Evolutionary conservation across 1,140 invertebrate genomes (phyloP).

Genomic region (Aphaenogaster rudis): DNA sequence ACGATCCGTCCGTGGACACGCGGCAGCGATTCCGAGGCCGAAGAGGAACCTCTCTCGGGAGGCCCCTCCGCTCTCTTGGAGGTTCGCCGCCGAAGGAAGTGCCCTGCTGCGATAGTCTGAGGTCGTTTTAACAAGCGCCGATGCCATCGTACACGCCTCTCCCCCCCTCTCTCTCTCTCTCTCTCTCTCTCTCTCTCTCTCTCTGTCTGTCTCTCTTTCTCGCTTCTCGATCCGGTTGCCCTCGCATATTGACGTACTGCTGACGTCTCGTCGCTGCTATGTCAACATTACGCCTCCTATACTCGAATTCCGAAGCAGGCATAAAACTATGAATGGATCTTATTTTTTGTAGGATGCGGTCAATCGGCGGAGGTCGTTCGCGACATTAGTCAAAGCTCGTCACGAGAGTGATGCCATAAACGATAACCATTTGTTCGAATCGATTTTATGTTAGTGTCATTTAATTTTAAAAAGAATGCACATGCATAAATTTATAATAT

Average conservation of each 20-base stretch:
- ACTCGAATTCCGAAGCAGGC: slow-evolving; percentile 51
- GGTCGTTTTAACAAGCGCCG: slow-evolving; percentile 78
- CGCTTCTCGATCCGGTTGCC: slow-evolving; percentile 54
- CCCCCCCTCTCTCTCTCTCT: slow-evolving; percentile 15
- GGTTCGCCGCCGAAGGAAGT: slow-evolving; percentile 75
- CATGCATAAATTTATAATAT: neutral
- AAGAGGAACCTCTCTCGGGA: slow-evolving; percentile 45
- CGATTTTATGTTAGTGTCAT: neutral
- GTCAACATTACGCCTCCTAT: slow-evolving; percentile 68
- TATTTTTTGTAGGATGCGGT: neutral
- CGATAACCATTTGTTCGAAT: neutral
- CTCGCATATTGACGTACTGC: slow-evolving; percentile 67
- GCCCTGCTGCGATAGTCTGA: slow-evolving; percentile 79
- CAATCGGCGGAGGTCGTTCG: neutral
- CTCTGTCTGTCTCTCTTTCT: neutral
- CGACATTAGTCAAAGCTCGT: slow-evolving; percentile 14
- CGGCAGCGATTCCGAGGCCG: slow-evolving; percentile 69
- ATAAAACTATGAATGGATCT: slow-evolving; percentile 61
- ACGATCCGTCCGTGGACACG: slow-evolving; percentile 78
- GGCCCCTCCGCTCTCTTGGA: slow-evolving; percentile 65
- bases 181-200: slow-evolving; percentile 63
- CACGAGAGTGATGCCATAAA: neutral
- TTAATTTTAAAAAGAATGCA: neutral
- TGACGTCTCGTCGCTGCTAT: slow-evolving; percentile 46
- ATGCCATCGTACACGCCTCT: slow-evolving; percentile 74